These are phyloP conservation scores for Battus philenor DNA, from an alignment of 1,140 invertebrate genomes.

Conservation along the genomic window DNA sequence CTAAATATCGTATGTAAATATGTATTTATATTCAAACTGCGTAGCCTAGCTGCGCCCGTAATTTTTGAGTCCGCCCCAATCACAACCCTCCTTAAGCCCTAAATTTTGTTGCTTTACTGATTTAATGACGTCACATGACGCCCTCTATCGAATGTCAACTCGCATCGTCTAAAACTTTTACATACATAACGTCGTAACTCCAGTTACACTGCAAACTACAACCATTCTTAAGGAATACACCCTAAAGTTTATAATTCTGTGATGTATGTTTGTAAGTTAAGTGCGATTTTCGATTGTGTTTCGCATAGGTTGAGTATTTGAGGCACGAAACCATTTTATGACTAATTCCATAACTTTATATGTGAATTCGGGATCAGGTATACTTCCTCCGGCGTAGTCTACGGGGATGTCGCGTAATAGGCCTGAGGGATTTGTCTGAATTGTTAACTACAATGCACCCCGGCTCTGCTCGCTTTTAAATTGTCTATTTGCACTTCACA, in stretches of 20 bases:
- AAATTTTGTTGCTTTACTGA: conserved; percentile 68
- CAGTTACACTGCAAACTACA: background rate
- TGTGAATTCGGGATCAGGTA: conserved; percentile 70
- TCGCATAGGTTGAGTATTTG: conserved; percentile 69
- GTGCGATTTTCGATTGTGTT: conserved; percentile 15
- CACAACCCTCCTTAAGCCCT: conserved; percentile 48
- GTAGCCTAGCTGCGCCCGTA: conserved; percentile 7
- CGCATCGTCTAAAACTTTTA: conserved; percentile 26
- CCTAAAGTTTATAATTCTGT: conserved; percentile 19
- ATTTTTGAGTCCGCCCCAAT: conserved; percentile 24
- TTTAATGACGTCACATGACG: conserved; percentile 70
- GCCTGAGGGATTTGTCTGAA: conserved; percentile 55
- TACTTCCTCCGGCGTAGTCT: conserved; percentile 49
- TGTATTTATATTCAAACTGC: conserved; percentile 14
- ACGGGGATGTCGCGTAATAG: conserved; percentile 41
- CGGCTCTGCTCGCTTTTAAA: background rate
- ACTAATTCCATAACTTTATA: conserved; percentile 75
- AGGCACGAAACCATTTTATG: conserved; percentile 74
- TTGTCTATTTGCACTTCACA: no score
- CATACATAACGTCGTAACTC: conserved; percentile 20
- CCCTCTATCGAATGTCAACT: conserved; percentile 74
- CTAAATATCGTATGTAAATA: conserved; percentile 3
- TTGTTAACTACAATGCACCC: conserved; percentile 18
- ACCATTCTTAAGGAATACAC: background rate
- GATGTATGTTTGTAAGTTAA: background rate